These are phyloP conservation scores for Neodontobutis hainanensis DNA, from an alignment of 2,113 vertebrate genomes.

Conservation along the genomic window DNA sequence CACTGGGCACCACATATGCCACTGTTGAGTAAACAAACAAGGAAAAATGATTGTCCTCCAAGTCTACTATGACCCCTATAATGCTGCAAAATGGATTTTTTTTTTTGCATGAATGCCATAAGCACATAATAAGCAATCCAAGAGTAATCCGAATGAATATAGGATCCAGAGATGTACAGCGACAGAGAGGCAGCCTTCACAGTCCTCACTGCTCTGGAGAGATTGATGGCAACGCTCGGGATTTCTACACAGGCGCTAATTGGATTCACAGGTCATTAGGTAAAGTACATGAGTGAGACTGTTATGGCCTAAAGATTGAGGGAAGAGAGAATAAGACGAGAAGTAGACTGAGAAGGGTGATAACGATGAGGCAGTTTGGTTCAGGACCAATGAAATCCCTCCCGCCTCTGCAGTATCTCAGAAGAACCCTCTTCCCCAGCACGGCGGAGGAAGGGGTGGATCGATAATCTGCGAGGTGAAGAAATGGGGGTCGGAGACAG, in stretches of 20 bases:
- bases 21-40: slow-evolving; percentile 59
- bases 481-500: slow-evolving; percentile 30
- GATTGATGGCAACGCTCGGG: slow-evolving; percentile 71
- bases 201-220: slow-evolving; percentile 27
- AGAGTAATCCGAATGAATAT: background rate
- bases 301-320: slow-evolving; percentile 60
- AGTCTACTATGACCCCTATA: slow-evolving; percentile 46
- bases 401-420: slow-evolving; percentile 43
- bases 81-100: slow-evolving; percentile 41
- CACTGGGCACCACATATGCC: slow-evolving; percentile 40
- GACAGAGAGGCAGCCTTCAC: slow-evolving; percentile 34
- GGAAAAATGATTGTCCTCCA: slow-evolving; percentile 48
- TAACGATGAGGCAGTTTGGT: slow-evolving; percentile 73
- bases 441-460: slow-evolving; percentile 25
- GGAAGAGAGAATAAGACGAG: slow-evolving; percentile 27
- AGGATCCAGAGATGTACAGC: slow-evolving; percentile 7
- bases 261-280: slow-evolving; percentile 80
- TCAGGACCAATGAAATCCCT: slow-evolving; percentile 54
- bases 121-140: background rate
- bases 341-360: slow-evolving; percentile 38
- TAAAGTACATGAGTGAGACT: slow-evolving; percentile 73
- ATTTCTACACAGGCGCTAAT: slow-evolving; percentile 75
- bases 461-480: slow-evolving; percentile 56
- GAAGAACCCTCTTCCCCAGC: slow-evolving; percentile 19
- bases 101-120: slow-evolving; percentile 28